phyloP scores from a whole-genome alignment of 2,113 vertebrate genomes.

The Globicephala melas region DNA sequence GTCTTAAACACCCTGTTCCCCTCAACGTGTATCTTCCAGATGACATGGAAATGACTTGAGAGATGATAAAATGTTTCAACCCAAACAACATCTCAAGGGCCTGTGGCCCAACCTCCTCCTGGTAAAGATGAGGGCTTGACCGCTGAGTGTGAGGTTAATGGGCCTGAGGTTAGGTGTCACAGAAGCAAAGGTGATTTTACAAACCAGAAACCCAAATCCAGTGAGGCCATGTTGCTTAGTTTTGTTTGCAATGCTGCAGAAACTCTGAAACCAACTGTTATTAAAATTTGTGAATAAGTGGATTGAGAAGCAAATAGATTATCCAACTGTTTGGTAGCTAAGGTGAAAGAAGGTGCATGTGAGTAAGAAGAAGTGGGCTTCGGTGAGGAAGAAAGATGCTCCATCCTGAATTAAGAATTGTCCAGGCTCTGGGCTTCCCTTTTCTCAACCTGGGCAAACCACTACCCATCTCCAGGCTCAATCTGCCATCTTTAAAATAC shows the following conservation, averaged over 20 bases:
- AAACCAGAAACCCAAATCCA: no score
- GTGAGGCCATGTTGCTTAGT: fast-evolving
- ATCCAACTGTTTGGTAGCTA: fast-evolving
- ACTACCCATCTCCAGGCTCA: fast-evolving
- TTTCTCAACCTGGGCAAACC: not conserved
- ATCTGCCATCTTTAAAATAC: fast-evolving
- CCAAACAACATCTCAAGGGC: not conserved
- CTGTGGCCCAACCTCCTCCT: not conserved
- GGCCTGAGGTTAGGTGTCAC: not conserved
- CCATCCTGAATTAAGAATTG: fast-evolving
- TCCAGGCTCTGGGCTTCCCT: fast-evolving
- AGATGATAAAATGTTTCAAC: fast-evolving
- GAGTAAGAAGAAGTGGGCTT: fast-evolving
- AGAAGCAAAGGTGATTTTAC: not conserved
- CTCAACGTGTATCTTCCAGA: fast-evolving
- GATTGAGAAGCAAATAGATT: fast-evolving
- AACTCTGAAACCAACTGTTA: not conserved
- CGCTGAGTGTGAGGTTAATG: fast-evolving
- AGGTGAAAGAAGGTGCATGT: fast-evolving
- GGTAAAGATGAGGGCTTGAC: not conserved
- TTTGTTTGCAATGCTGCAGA: no score
- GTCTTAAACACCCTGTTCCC: no score
- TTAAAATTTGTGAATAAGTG: not conserved
- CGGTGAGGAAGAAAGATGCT: fast-evolving
- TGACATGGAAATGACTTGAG: not conserved